A percentile compares a stretch with the other conserved stretches of the same genome.
These are phyloP conservation scores for Achroia grisella DNA, from an alignment of 1,140 invertebrate species.

Conservation along the genomic window DNA sequence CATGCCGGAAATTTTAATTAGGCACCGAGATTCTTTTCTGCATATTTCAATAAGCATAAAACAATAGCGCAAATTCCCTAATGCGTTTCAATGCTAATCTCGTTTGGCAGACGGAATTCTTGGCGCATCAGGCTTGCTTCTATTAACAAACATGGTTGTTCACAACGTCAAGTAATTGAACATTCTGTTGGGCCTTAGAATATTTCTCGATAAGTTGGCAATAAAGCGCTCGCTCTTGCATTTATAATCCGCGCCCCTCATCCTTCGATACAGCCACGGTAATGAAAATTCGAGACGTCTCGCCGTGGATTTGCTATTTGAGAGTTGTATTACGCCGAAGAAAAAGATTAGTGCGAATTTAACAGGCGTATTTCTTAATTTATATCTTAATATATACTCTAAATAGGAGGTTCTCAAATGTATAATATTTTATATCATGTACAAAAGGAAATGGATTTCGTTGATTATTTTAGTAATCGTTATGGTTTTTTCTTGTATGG, in stretches of 20 bases:
- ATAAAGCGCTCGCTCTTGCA: constrained; percentile 41
- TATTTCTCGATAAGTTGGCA: constrained; percentile 46
- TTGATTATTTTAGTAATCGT: too few relatives aligned
- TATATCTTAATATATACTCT: too few relatives aligned
- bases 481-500: too few relatives aligned
- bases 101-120: constrained; percentile 26
- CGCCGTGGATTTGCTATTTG: constrained; percentile 45
- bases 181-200: constrained; percentile 50
- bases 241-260: constrained; percentile 43
- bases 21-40: neutral
- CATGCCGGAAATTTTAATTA: too few relatives aligned
- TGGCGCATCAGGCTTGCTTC: constrained; percentile 16
- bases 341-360: too few relatives aligned
- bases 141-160: constrained; percentile 20
- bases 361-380: too few relatives aligned
- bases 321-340: constrained; percentile 29
- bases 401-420: too few relatives aligned
- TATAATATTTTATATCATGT: too few relatives aligned
- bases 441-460: too few relatives aligned
- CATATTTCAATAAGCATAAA: constrained; percentile 2
- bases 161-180: constrained; percentile 56
- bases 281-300: constrained; percentile 65
- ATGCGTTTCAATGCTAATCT: constrained; percentile 30
- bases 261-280: constrained; percentile 38
- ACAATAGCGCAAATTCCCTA: constrained; percentile 2